Evolutionary conservation across 2,797 vertebrate genomes (phyloP).

Genomic region (Nyctalus aviator): DNA sequence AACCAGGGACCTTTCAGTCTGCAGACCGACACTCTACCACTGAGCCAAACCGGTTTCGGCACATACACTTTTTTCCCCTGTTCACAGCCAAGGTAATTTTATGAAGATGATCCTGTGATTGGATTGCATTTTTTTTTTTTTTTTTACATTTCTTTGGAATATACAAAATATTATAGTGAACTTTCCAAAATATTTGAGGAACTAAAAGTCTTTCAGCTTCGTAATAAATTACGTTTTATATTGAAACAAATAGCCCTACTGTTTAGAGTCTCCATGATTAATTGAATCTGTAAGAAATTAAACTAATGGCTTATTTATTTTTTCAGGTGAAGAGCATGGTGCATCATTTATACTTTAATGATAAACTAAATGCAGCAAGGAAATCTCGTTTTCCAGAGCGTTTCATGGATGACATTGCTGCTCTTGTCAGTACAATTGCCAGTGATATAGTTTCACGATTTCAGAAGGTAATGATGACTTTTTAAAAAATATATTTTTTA

Average conservation of each 20-base stretch:
- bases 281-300: background rate
- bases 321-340: constrained; percentile 98
- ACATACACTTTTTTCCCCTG: background rate
- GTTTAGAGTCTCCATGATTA: background rate
- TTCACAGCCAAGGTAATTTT: constrained; percentile 3
- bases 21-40: too few relatives aligned
- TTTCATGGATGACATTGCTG: constrained; percentile 98
- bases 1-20: too few relatives aligned
- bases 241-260: background rate
- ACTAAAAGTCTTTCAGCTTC: background rate
- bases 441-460: constrained; percentile 97
- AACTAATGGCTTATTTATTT: constrained; percentile 65
- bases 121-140: background rate
- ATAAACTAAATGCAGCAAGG: constrained; percentile 95
- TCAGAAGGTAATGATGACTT: constrained; percentile 93
- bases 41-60: too few relatives aligned
- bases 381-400: constrained; percentile 98
- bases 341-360: constrained; percentile 97
- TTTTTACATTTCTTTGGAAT: background rate
- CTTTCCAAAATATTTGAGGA: background rate
- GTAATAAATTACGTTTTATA: constrained; percentile 11
- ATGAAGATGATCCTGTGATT: background rate
- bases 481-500: background rate
- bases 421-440: constrained; percentile 98
- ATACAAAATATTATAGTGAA: background rate